Base-by-base conservation (phyloP, 2,888 invertebrate species). In the Caenorhabditis panamensis region DNA sequence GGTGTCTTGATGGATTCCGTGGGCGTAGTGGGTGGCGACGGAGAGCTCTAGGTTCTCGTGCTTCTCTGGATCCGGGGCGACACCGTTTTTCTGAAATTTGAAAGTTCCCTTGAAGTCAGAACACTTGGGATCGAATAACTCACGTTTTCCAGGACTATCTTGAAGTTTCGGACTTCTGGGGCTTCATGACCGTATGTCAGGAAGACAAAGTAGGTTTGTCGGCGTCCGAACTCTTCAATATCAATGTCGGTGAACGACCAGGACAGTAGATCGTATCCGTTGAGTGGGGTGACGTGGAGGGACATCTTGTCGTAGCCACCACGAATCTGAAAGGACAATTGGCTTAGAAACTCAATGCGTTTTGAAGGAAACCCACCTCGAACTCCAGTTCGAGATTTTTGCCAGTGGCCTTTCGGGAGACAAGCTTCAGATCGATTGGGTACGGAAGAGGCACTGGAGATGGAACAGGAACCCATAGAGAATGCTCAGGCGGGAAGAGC, bases 301-400 rank as follows among this genome's bases (percentile, higher is more conserved):
- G 89, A 89, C 88, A 89, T 86, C 67, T 90, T 90, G 73, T 90
- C 90, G 61, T 80, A 86, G 4, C 89, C 90, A 24, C 90, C 90
- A 28, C 79, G 76, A 36, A 87, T 69, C 87, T 86, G 61, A 68
- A 67, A 71, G 24, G 22, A 62, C 20, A 9, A 16, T 24, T 26
- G 36, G 26, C 47, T n/a, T 26, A 31, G 5, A 59, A 62, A 53
- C 16, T n/a, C n/a, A 44, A 16, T 22, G 1, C 16, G 18, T 18
- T 5, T 16, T 13, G n/a, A 5, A 37, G n/a, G 20, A n/a, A 37
- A 47, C 37, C 54, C 28, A 89, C 84, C 82, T 86, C 84, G 49
- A 90, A 87, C 6, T 87, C 86, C 36, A 88, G 49, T 49, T 89
- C 88, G 53, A 90, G 69, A 58, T 79, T 72, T 47, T 87, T 87